Conservation (phyloP, 1,140 invertebrate species). For the Drosophila murphyi region DNA sequence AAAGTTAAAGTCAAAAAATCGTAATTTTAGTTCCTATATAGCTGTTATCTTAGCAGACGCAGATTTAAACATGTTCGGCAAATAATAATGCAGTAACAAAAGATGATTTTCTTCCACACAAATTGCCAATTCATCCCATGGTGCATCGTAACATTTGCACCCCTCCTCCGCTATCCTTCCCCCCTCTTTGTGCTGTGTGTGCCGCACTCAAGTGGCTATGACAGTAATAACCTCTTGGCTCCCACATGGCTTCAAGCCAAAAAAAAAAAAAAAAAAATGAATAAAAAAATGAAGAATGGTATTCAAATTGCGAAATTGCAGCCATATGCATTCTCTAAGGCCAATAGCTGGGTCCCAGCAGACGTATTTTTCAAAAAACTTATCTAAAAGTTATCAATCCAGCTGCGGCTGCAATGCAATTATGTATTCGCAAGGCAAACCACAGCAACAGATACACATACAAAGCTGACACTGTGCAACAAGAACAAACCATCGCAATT, state of each 20-base stretch:
- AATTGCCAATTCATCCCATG: neutral
- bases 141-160: neutral
- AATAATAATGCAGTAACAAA: too few species aligned
- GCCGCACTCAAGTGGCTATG: conserved; percentile 68
- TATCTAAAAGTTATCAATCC: conserved; percentile 1
- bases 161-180: neutral
- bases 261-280: conserved; percentile 14
- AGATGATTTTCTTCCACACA: neutral
- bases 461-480: too few species aligned
- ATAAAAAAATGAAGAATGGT: conserved; percentile 20
- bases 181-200: conserved; percentile 39
- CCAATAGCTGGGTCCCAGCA: conserved; percentile 1
- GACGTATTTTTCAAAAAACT: neutral
- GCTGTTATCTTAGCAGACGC: too few species aligned
- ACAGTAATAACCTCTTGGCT: conserved; percentile 78
- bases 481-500: conserved; percentile 66
- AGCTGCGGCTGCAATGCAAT: conserved; percentile 45
- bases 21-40: too few species aligned
- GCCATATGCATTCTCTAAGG: conserved; percentile 16
- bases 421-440: conserved; percentile 40
- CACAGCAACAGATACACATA: conserved; percentile 13
- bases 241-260: conserved; percentile 55
- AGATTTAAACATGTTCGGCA: too few species aligned
- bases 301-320: conserved; percentile 70
- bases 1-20: too few species aligned